Evolutionary conservation across 2,797 vertebrate species (phyloP).

Genomic region (Meriones psammophilus): DNA sequence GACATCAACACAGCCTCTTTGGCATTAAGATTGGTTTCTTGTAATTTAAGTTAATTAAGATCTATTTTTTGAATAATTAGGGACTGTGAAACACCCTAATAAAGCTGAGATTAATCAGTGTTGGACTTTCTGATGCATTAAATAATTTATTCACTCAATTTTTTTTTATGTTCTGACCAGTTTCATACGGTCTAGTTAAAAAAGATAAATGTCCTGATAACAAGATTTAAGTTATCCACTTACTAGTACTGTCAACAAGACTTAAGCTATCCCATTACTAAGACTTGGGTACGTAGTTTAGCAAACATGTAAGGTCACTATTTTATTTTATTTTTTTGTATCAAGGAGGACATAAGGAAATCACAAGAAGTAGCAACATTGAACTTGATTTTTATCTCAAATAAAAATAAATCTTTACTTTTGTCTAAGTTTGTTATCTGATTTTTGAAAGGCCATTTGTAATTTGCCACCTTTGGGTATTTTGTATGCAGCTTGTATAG

Average conservation of each 20-base stretch:
- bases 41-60: background rate
- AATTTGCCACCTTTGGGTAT: background rate
- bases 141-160: conserved; percentile 37
- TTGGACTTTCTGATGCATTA: background rate
- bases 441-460: conserved; percentile 18
- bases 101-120: conserved; percentile 8
- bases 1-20: background rate
- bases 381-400: conserved; percentile 18
- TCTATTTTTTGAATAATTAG: background rate
- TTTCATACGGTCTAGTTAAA: conserved; percentile 51
- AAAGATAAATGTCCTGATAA: background rate
- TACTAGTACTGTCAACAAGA: background rate
- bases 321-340: background rate
- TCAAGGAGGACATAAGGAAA: background rate
- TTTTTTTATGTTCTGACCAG: background rate
- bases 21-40: background rate
- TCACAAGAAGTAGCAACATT: background rate
- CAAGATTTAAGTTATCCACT: background rate
- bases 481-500: background rate
- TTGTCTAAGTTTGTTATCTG: background rate
- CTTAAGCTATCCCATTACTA: background rate
- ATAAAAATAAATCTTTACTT: conserved; percentile 29
- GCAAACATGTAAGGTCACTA: background rate
- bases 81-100: background rate
- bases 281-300: background rate